Base-by-base conservation (phyloP, 2,113 vertebrate genomes). In the Lasiurus cinereus region DNA sequence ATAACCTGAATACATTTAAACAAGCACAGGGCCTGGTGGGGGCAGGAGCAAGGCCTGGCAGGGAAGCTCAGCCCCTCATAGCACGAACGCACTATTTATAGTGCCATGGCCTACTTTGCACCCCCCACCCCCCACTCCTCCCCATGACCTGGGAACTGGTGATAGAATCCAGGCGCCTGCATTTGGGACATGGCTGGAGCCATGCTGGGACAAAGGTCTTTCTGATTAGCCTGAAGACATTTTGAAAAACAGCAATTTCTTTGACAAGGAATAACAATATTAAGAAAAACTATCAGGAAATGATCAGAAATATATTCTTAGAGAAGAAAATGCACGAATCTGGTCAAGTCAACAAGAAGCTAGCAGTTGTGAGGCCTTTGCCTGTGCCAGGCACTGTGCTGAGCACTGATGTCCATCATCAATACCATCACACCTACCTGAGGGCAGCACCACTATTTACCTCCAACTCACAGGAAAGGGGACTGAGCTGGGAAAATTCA, bases 51-150 rank as follows among this genome's bases (percentile, higher is more conserved):
- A 56, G 64, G 43, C 50, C 77, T 79, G n/a, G 88, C 82, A 86
- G 83, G 93, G 95, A 94, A 91, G 70, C 59, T 56, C 9, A 39
- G 74, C 74, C 66, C 82, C 64, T 24, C 72, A 78, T 74, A 94
- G 73, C 39, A 85, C 39, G 29, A 76, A 83, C 29, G 79, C 92
- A 62, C 86, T 97, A 90, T 96, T 95, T 95, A 83, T 94, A 96
- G 86, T 43, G 48, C 83, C 56, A 33, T 88, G 89, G 95, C 86
- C 96, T 96, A 91, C 43, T 95, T 95, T 33, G 78, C 86, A 36
- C 73, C 2, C 54, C 86, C 56, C 48, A 8, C 19, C 54, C 54
- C 18, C 16, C 18, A 39, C 39, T 39, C 39, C 39, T 39, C 39
- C 54, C 54, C 54, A 22, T 22, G 83, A 91, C 80, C 87, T 96